These are phyloP conservation scores for Pelecanoides urinatrix DNA, from an alignment of 2,113 vertebrate genomes.

Conservation along the genomic window DNA sequence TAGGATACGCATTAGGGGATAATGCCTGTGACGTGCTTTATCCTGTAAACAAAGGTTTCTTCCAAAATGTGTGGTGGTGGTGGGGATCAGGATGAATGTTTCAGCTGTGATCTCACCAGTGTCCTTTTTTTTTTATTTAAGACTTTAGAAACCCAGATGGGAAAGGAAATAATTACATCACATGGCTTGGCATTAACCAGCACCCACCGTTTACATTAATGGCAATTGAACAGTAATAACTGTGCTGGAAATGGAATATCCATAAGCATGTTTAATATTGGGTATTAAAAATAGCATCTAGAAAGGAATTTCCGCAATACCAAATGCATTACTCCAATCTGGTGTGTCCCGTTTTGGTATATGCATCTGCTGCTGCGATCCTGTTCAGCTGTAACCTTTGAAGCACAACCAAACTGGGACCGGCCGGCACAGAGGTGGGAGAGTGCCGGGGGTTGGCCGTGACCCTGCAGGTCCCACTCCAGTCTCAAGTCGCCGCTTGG, in stretches of 20 bases:
- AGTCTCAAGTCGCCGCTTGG: accelerated
- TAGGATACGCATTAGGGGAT: neutral
- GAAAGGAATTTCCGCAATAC: neutral
- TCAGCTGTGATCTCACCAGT: neutral
- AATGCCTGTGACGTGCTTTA: neutral
- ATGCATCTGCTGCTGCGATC: neutral
- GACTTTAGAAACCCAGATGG: neutral
- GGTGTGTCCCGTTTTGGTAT: accelerated
- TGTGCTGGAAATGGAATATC: constrained; percentile 20
- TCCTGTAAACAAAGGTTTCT: neutral
- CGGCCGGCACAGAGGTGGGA: neutral
- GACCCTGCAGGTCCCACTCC: neutral
- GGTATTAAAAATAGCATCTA: constrained; percentile 32
- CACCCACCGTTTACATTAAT: neutral
- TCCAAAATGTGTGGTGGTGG: neutral
- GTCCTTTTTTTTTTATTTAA: neutral
- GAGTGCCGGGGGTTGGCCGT: neutral
- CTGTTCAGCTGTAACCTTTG: neutral
- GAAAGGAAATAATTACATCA: constrained; percentile 14
- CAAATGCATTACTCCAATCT: neutral
- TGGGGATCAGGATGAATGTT: neutral
- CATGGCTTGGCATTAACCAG: constrained; percentile 14
- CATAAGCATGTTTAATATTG: neutral
- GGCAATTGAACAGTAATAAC: neutral
- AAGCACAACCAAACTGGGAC: neutral